A percentile compares a stretch with the other conserved stretches of the same genome.
phyloP scores from a whole-genome alignment of 2,888 invertebrate species.

The Magallana nippona region DNA sequence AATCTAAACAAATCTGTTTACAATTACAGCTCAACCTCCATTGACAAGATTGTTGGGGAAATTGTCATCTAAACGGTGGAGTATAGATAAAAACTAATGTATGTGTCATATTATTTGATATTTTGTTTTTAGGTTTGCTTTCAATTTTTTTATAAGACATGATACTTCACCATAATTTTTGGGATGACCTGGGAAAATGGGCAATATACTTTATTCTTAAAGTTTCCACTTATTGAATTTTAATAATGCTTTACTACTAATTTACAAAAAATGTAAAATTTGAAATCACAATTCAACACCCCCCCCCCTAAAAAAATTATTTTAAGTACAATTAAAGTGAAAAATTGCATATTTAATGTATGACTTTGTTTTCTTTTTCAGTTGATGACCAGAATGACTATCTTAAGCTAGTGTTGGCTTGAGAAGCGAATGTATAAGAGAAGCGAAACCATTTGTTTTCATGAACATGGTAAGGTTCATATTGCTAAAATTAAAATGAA shows the following conservation, averaged over 20 bases:
- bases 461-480: conserved; percentile 34
- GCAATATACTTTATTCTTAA: too few species aligned
- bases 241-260: too few species aligned
- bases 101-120: not conserved
- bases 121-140: not conserved
- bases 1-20: conserved; percentile 27
- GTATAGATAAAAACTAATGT: conserved; percentile 24
- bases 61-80: conserved; percentile 19
- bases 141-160: not conserved
- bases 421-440: conserved; percentile 46
- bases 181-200: too few species aligned
- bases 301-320: too few species aligned
- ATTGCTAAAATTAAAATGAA: not conserved
- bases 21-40: conserved; percentile 19
- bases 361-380: conserved; percentile 43
- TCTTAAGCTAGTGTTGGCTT: conserved; percentile 27
- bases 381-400: conserved; percentile 40
- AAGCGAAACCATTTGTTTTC: conserved; percentile 36
- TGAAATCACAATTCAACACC: too few species aligned
- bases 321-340: too few species aligned
- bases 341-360: conserved; percentile 1
- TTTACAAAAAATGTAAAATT: too few species aligned
- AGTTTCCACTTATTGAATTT: too few species aligned
- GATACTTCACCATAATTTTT: not conserved
- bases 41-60: not conserved